Evolutionary conservation across 2,797 vertebrate species (phyloP), one percentile per base, ranked within the genome.

Genomic region (Euthynnus affinis): DNA sequence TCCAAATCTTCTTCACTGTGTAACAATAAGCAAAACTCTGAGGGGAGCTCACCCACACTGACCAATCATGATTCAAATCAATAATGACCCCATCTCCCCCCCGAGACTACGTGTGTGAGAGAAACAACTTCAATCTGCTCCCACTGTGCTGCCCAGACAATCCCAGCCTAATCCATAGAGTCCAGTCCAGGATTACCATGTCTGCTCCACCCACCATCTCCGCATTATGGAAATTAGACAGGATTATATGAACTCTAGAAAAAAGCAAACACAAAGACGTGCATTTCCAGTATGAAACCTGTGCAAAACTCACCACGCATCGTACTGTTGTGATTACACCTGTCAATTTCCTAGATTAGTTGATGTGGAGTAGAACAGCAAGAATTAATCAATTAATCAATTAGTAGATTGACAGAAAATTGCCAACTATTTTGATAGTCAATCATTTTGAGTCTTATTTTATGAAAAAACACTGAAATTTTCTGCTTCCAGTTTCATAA

Each of bases 131-230:
- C 82, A 89, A 71, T 86, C 81, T 80, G 88, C 83, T 89, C 86
- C 82, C 63, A 83, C 81, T 89, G 69, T 27, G 82, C 63, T 78
- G 86, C 77, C 87, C 87, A 93, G 90, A 93, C 91, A 92, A 91
- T 88, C 88, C 87, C 44, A 80, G 64, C 34, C 32, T 93, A 93
- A 94, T 94, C 91, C 89, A 78, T 2, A 51, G 56, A 84, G 88
- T 89, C 88, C 91, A 82, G 87, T 82, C 79, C 87, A 78, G 88
- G 93, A 94, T 93, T 93, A 92, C 20, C n/a, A 20, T 49, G 92
- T 93, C 90, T 92, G 88, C 84, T 80, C 76, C 81, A 70, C 71
- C 85, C 81, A 75, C 77, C 80, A 82, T 71, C 84, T 77, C 83
- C 1, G 75, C 78, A 84, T 91, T 87, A 84, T 78, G 65, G 74